Evolutionary conservation across 2,888 invertebrate species (phyloP).

Genomic region (Cacoxenus indagator): DNA sequence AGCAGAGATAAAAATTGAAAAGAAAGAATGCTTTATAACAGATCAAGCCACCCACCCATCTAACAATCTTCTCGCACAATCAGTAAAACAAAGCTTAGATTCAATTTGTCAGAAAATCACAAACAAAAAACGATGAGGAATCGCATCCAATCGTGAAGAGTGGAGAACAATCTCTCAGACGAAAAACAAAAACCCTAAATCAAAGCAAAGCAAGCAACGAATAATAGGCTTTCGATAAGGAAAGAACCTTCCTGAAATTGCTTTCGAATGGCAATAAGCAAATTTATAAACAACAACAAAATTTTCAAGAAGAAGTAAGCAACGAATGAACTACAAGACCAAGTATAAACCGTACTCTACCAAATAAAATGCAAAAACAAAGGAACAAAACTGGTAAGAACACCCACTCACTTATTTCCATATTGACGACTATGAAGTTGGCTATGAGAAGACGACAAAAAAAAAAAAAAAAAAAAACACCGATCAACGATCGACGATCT

Average conservation of each 20-base stretch:
- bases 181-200: constrained; percentile 40
- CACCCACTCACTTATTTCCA: constrained; percentile 58
- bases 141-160: constrained; percentile 13
- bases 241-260: constrained; percentile 10
- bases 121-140: neutral
- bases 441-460: constrained; percentile 21
- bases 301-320: neutral
- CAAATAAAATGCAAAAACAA: constrained; percentile 20
- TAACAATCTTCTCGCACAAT: neutral
- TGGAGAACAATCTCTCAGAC: constrained; percentile 39
- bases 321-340: too few relatives aligned
- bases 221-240: neutral
- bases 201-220: too few relatives aligned
- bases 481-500: constrained; percentile 18
- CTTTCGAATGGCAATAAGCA: constrained; percentile 15
- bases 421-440: constrained; percentile 35
- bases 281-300: constrained; percentile 9
- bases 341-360: too few relatives aligned
- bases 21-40: too few relatives aligned
- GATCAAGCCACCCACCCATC: neutral
- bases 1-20: too few relatives aligned
- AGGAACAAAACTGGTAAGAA: constrained; percentile 32
- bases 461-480: too few relatives aligned
- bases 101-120: constrained; percentile 17
- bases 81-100: constrained; percentile 24